Evolutionary conservation across 2,113 vertebrate genomes (phyloP), one percentile per base, ranked within the genome.

Genomic region (Nasalis larvatus): DNA sequence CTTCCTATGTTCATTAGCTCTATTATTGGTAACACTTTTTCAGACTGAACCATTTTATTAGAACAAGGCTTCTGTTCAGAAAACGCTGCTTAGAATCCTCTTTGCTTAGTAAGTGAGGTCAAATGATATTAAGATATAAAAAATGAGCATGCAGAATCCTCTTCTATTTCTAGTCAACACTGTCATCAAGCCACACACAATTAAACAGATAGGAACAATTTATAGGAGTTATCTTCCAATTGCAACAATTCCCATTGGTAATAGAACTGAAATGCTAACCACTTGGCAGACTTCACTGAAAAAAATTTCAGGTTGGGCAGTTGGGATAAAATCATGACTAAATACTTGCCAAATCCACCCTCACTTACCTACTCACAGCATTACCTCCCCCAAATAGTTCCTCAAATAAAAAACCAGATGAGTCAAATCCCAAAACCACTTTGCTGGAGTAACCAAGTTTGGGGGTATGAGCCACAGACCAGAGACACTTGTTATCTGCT

Each of bases 241-340:
- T 91, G 37, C 74, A 96, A 13, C 66, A 91, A 89, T 71, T 88
- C 80, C 47, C 52, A 95, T 9, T 95, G 82, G 78, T 81, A 95
- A 86, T 23, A 92, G 54, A 95, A 92, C 14, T 96, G 49, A 94
- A 91, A 96, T 83, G 56, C 54, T 87, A 18, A 83, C 93, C 60
- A 85, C 9, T 94, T 97, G 92, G 96, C 87, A 97, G 74, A 49
- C 40, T 80, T 63, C 89, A 92, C 30, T 76, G 74, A 84, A 89
- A 93, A 96, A 95, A 91, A 95, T 20, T 91, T 93, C 89, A 95
- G 86, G 54, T 92, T 95, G 95, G 94, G 63, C 56, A 97, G 74
- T 68, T 77, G 69, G 86, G 52, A 95, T 92, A 95, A 98, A 98
- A 96, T 96, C 98, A 98, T 97, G 98, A 98, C 96, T 96, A 37